phyloP scores from a whole-genome alignment of 2,888 invertebrate genomes.

The Leptopilina syphax region DNA sequence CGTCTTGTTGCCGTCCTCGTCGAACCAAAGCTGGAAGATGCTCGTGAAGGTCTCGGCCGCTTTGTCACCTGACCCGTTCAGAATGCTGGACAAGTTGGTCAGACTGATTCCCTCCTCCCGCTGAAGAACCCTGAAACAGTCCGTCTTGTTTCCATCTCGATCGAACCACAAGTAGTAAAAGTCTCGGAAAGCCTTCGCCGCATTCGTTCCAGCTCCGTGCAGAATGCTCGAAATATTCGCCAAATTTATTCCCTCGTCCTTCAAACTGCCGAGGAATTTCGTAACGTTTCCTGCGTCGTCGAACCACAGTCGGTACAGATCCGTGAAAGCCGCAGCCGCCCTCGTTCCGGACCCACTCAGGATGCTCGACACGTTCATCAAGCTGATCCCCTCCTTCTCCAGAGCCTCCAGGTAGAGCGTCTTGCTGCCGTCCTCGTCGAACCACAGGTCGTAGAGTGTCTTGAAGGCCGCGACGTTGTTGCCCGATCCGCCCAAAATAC shows the following conservation, averaged over 20 bases:
- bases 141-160: constrained; percentile 38
- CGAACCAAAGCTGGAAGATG: constrained; percentile 57
- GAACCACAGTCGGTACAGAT: constrained; percentile 62
- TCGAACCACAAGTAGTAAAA: constrained; percentile 64
- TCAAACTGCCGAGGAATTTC: constrained; percentile 41
- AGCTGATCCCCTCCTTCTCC: constrained; percentile 55
- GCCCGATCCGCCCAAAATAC: constrained; percentile 59
- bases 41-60: constrained; percentile 56
- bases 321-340: constrained; percentile 63
- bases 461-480: constrained; percentile 55
- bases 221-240: constrained; percentile 61
- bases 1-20: constrained; percentile 58
- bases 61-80: constrained; percentile 53
- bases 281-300: constrained; percentile 50
- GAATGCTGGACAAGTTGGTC: constrained; percentile 49
- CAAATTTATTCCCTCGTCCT: constrained; percentile 57
- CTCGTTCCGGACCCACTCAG: constrained; percentile 54
- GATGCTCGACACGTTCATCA: constrained; percentile 59
- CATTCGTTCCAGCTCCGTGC: constrained; percentile 55
- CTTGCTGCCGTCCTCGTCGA: constrained; percentile 58
- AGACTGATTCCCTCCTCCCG: constrained; percentile 42
- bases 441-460: constrained; percentile 56
- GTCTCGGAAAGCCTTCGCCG: constrained; percentile 62
- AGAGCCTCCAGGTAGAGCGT: constrained; percentile 42
- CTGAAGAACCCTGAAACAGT: neutral